Percentiles rank a stretch among this genome's conserved stretches.
These are phyloP conservation scores for Paracanthobrama guichenoti DNA, from an alignment of 2,113 vertebrate genomes.

Conservation along the genomic window DNA sequence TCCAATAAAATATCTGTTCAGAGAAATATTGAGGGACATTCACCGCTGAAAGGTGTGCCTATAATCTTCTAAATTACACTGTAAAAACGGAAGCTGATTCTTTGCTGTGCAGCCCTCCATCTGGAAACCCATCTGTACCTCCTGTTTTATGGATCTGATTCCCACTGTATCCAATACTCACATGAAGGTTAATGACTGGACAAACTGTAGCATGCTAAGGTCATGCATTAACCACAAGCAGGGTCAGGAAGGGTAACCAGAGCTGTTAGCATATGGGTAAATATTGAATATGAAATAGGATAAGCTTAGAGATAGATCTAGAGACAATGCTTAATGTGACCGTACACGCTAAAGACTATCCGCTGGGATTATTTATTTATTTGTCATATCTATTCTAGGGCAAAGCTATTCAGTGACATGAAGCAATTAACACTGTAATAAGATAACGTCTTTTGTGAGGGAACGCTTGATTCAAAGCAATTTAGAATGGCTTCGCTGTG, in stretches of 20 bases:
- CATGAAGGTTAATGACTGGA: slow-evolving; percentile 51
- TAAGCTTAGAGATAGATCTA: background rate
- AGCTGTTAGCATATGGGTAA: slow-evolving; percentile 42
- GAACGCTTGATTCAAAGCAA: background rate
- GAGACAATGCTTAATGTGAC: background rate
- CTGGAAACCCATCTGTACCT: slow-evolving; percentile 37
- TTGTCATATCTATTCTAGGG: slow-evolving; percentile 29
- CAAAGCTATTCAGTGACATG: slow-evolving; percentile 21
- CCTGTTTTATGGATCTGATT: slow-evolving; percentile 43
- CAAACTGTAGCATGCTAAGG: slow-evolving; percentile 43
- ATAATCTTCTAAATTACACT: slow-evolving; percentile 5
- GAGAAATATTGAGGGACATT: background rate
- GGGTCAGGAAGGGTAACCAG: slow-evolving; percentile 38
- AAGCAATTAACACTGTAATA: slow-evolving; percentile 37
- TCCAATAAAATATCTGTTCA: background rate
- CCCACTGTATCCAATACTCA: slow-evolving; percentile 35
- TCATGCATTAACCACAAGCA: slow-evolving; percentile 49
- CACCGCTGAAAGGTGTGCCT: background rate
- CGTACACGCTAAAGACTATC: background rate
- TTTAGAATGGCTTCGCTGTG: background rate
- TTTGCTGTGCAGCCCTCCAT: slow-evolving; percentile 16
- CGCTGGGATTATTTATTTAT: slow-evolving; percentile 16
- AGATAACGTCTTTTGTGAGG: slow-evolving; percentile 34
- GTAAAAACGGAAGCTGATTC: slow-evolving; percentile 1
- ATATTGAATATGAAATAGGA: slow-evolving; percentile 48